Base-by-base conservation (phyloP, 2,888 invertebrate species). In the Tetanocera ferruginea region DNA sequence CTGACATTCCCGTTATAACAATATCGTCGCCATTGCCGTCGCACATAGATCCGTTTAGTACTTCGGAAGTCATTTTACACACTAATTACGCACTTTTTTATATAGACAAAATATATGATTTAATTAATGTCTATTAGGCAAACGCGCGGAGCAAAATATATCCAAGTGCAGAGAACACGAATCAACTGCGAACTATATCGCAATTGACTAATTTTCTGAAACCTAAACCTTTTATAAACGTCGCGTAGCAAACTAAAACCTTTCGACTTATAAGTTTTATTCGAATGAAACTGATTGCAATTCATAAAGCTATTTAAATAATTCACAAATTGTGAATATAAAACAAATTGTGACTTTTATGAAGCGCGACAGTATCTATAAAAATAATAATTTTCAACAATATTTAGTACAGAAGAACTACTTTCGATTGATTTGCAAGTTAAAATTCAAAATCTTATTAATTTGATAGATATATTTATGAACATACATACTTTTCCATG, bases 261-360 rank as follows among this genome's bases (percentile, higher is more conserved):
- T 34, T 66, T 14, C 64, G 64, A 66, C 34, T 34, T 17, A 34
- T 34, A 34, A 66, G 19, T 55, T n/a, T 6, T 23, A 55, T 19
- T 43, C 43, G 43, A 43, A 11, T 43, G 43, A 11, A 1, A 60
- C 3, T 31, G 4, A n/a, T 31, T 11, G 64, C 4, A 25, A 19
- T 66, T 28, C 64, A 17, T 9, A 34, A 66, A 9, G 31, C 19
- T 31, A 31, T n/a, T 17, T 66, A 66, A 66, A 66, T 66, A 31
- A 66, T 66, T 66, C 64, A 66, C n/a, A n/a, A n/a, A n/a, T n/a
- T n/a, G n/a, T n/a, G 64, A 31, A 34, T 31, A 66, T n/a, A 66
- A 66, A 66, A 66, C 37, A 66, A 66, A 66, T 66, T 64, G 64
- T 11, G 14, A 14, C 19, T 23, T 55, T 55, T 52, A 19, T 52